phyloP scores from a whole-genome alignment of 2,113 vertebrate genomes.

The Halichoerus grypus region DNA sequence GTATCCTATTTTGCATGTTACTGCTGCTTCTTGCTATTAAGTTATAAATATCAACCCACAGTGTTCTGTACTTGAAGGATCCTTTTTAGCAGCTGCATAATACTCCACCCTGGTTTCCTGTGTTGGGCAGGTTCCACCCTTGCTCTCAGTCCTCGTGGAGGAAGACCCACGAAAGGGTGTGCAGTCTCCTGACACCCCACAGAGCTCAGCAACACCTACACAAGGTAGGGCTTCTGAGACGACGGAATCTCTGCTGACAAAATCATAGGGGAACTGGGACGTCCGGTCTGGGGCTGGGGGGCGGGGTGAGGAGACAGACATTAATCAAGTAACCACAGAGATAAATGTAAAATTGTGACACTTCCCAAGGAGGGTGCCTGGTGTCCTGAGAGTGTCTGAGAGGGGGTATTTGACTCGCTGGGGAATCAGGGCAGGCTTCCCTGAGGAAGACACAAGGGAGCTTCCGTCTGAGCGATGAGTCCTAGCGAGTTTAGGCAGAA shows the following conservation, averaged over 20 bases:
- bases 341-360: neutral
- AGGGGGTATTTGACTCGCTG: neutral
- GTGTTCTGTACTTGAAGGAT: neutral
- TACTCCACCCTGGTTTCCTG: neutral
- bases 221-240: constrained; percentile 83
- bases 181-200: constrained; percentile 87
- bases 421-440: neutral
- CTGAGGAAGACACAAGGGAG: neutral
- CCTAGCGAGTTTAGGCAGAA: neutral
- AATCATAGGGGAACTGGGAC: neutral
- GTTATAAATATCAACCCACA: neutral
- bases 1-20: neutral
- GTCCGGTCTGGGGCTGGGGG: neutral
- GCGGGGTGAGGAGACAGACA: neutral
- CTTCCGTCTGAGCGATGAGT: neutral
- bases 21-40: neutral
- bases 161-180: constrained; percentile 88
- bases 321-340: neutral
- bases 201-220: constrained; percentile 84
- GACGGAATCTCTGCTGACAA: neutral
- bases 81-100: neutral
- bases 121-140: constrained; percentile 64
- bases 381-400: neutral
- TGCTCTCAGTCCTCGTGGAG: constrained; percentile 83
- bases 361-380: neutral